Evolutionary conservation across 1,140 invertebrate genomes (phyloP).

Genomic region (Sesamia nonagrioides): DNA sequence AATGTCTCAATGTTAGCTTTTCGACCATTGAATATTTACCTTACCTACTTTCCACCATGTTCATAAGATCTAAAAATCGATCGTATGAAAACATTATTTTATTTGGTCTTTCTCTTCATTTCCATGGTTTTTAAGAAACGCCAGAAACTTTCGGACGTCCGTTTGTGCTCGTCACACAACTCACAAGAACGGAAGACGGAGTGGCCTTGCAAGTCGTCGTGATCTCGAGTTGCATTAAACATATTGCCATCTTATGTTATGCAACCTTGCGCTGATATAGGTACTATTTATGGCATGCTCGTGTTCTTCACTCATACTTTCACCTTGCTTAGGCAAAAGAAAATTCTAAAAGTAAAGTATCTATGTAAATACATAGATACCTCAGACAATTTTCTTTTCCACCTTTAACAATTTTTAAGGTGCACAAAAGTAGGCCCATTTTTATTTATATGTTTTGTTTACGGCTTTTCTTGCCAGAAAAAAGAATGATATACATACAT

Average conservation of each 20-base stretch:
- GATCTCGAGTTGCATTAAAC: conserved; percentile 30
- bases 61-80: not conserved
- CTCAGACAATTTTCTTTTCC: too few relatives aligned
- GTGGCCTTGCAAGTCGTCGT: conserved; percentile 30
- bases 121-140: not conserved
- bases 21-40: not conserved
- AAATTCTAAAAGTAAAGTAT: too few relatives aligned
- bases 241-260: conserved; percentile 7
- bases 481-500: too few relatives aligned
- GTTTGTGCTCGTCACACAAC: conserved; percentile 20
- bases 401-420: too few relatives aligned
- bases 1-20: conserved; percentile 14
- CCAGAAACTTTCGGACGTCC: conserved; percentile 2
- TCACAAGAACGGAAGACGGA: conserved; percentile 26
- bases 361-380: too few relatives aligned
- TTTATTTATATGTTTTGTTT: too few relatives aligned
- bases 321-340: conserved; percentile 18
- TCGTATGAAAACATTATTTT: not conserved
- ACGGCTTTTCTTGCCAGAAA: too few relatives aligned
- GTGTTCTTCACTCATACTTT: conserved; percentile 32
- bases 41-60: not conserved
- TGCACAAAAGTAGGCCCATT: too few relatives aligned
- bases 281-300: conserved; percentile 8
- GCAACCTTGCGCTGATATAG: conserved; percentile 32
- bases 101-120: not conserved